Conservation (phyloP, 2,888 invertebrate species). For the Synanthedon vespiformis region DNA sequence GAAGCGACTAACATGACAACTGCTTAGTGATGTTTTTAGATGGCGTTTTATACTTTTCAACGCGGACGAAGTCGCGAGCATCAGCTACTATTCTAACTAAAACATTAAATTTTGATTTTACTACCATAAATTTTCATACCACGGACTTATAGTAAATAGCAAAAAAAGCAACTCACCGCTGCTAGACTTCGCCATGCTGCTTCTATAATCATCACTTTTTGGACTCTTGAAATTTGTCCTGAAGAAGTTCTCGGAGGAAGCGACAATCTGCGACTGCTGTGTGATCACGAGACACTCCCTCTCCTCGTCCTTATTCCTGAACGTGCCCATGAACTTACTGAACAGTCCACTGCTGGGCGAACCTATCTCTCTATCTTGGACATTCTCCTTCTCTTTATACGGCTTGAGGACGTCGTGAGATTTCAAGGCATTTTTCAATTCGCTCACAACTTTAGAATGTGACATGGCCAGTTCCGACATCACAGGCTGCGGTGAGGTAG, state of each 20-base stretch:
- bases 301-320: conserved; percentile 55
- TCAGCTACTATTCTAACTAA: no score
- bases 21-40: no score
- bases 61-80: no score
- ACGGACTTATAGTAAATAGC: no score
- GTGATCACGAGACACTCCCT: conserved; percentile 44
- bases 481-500: conserved; percentile 38
- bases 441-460: conserved; percentile 61
- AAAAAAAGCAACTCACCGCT: conserved; percentile 40
- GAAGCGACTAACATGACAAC: no score
- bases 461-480: conserved; percentile 54
- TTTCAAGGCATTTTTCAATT: conserved; percentile 58
- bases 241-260: conserved; percentile 62
- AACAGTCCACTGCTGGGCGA: conserved; percentile 49
- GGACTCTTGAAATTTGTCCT: conserved; percentile 59
- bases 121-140: no score
- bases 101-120: no score
- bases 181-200: conserved; percentile 46
- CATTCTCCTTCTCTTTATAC: conserved; percentile 27
- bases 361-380: conserved; percentile 27
- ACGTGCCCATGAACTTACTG: conserved; percentile 59
- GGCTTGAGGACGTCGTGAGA: conserved; percentile 46
- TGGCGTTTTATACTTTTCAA: no score
- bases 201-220: conserved; percentile 49
- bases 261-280: conserved; percentile 47